Evolutionary conservation across 2,888 invertebrate genomes (phyloP).

Genomic region (Cistogaster globosa): DNA sequence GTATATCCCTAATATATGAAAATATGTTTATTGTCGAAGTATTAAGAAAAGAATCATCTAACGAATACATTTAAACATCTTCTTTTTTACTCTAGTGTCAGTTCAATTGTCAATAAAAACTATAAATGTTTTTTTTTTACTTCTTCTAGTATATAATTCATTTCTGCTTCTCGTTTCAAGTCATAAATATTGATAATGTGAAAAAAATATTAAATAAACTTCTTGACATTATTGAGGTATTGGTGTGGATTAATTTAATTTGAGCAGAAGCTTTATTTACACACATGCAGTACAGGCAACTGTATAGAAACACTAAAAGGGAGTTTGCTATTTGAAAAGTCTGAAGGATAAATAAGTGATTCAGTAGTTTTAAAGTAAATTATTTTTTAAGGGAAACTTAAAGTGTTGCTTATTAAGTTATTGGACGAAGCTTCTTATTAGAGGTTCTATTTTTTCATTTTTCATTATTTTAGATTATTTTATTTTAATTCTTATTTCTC

Average conservation of each 20-base stretch:
- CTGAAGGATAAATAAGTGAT: no score
- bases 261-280: slow-evolving; percentile 60
- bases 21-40: not conserved
- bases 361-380: no score
- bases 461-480: no score
- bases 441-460: no score
- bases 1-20: not conserved
- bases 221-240: slow-evolving; percentile 58
- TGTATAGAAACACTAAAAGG: no score
- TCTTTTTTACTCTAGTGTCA: slow-evolving; percentile 58
- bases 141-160: slow-evolving; percentile 3
- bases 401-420: no score
- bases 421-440: no score
- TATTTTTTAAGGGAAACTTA: no score
- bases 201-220: slow-evolving; percentile 41
- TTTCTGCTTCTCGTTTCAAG: not conserved
- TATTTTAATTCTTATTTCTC: no score
- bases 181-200: slow-evolving; percentile 9
- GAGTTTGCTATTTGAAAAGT: no score
- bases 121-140: slow-evolving; percentile 25
- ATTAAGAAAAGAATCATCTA: not conserved
- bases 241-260: slow-evolving; percentile 70
- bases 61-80: slow-evolving; percentile 7
- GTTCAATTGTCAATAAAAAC: slow-evolving; percentile 68
- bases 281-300: not conserved